Evolutionary conservation across 2,797 vertebrate genomes (phyloP).

Genomic region (Acipenser oxyrinchus): DNA sequence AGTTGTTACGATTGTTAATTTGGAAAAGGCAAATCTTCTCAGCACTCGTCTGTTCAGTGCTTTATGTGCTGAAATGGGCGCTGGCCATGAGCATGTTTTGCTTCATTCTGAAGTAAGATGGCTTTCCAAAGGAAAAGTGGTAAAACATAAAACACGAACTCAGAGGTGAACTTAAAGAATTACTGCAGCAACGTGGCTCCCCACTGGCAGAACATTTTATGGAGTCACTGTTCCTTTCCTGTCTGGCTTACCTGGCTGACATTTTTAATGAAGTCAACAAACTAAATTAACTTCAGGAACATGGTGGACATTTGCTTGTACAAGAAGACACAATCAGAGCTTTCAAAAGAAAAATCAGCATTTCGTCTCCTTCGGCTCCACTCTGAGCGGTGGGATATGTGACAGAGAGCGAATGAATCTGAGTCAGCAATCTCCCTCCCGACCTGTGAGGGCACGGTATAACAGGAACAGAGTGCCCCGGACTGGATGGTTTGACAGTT

Average conservation of each 20-base stretch:
- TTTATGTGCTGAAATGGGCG: constrained; percentile 11
- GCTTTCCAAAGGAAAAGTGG: constrained; percentile 12
- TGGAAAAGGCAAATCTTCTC: constrained; percentile 15
- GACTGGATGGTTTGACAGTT: too few relatives aligned
- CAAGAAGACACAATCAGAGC: constrained; percentile 16
- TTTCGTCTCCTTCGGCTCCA: constrained; percentile 8
- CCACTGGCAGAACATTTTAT: neutral
- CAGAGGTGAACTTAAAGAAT: constrained; percentile 3
- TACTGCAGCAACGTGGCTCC: constrained; percentile 8
- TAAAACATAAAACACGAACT: constrained; percentile 18
- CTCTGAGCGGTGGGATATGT: too few relatives aligned
- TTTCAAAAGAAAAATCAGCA: constrained; percentile 19
- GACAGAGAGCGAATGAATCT: too few relatives aligned
- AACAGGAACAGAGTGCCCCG: too few relatives aligned
- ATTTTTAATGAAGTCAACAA: constrained; percentile 13
- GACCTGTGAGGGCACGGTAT: too few relatives aligned
- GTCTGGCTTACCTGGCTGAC: constrained; percentile 12
- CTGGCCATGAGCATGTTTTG: neutral
- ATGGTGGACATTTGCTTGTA: constrained; percentile 9
- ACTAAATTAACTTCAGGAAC: constrained; percentile 10
- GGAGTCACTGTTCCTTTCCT: neutral
- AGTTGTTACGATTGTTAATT: constrained; percentile 5
- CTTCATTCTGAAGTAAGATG: constrained; percentile 17
- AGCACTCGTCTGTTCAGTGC: constrained; percentile 15
- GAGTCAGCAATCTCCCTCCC: too few relatives aligned